Base-by-base conservation (phyloP, 2,888 invertebrate species). In the Scaeva pyrastri region DNA sequence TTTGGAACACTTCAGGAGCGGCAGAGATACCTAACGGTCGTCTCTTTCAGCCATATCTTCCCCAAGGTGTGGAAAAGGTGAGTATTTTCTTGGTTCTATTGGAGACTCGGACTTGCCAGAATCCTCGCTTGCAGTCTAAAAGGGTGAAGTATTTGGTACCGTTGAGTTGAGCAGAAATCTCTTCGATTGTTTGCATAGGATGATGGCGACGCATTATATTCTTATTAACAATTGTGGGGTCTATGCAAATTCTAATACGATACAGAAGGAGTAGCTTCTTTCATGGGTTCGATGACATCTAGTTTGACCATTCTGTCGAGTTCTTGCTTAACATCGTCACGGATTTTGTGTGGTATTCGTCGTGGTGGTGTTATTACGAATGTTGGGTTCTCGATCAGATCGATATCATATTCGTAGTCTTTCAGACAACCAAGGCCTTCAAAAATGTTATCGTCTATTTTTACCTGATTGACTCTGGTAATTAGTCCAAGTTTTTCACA, bases 291-390 rank as follows among this genome's bases (percentile, higher is more conserved):
- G 39, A 39, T 39, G 39, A 39, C 39, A 8, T 8, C 39, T 39
- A 39, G 10, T 39, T 39, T 39, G 11, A 39, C 39, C 11, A 39
- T 39, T 39, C 39, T 39, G 10, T 48, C 48, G 4, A 8, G 19
- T 94, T 94, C 93, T 31, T 72, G 12, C 48, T 60, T 58, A 31
- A 36, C 58, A 10, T 52, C 52, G 19, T 52, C 56, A 19, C 68
- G 36, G 6, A 48, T 50, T 50, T 78, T 70, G 64, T 58, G 68
- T 23, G 81, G 76, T n/a, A 78, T 55, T 48, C 58, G 62, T 45
- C 86, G 56, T 11, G 85, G 55, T 23, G 73, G 66, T 31, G 55
- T 43, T 5, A 80, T 75, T 19, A 12, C 4, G 14, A 58, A 58
- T 39, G 3, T 6, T 6, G 19, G 58, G 7, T 41, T 66, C 1